Base-by-base conservation (phyloP, 2,797 vertebrate species). In the Coregonus ussuriensis region DNA sequence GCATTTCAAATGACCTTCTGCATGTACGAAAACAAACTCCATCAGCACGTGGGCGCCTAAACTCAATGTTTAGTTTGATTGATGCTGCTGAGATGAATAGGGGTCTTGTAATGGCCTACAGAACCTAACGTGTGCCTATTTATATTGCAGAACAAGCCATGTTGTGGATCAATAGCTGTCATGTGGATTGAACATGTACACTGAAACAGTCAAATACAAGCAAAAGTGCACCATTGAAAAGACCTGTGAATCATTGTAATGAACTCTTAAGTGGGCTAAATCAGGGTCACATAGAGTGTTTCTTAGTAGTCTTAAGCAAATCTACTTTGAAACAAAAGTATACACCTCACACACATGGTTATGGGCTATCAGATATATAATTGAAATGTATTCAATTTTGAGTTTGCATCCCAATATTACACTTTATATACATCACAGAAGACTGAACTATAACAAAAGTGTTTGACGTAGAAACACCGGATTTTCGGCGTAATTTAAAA, bases 1-100 rank as follows among this genome's bases (percentile, higher is more conserved):
- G 85, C 84, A 83, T 82, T 81, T 79, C 67, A 78, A 84, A 77
- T 88, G 80, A 88, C 80, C 83, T 86, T 81, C 74, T n/a, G 21
- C 79, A 74, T 79, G 82, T 85, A 86, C 79, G 62, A 69, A 84
- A 89, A 87, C 78, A 81, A 81, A 76, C 76, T 54, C 51, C 66
- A 62, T n/a, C 33, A 63, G 86, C 81, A 71, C 77, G 16, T 33
- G 75, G 41, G 76, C 74, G 76, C 72, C 54, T 59, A 41, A 76
- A 79, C 74, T 68, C 78, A 56, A 74, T 70, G 77, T 74, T 65
- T 52, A 53, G 37, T 82, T 83, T 81, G 80, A 84, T 74, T 1
- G n/a, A 75, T n/a, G 0, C 0, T 1, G 51, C 37, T 3, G 6
- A 69, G 41, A n/a, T 63, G 54, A 7, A 75, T 33, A 13, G 52